These are phyloP conservation scores for Oxygymnocypris stewartii DNA, from an alignment of 2,113 vertebrate genomes.

Conservation along the genomic window DNA sequence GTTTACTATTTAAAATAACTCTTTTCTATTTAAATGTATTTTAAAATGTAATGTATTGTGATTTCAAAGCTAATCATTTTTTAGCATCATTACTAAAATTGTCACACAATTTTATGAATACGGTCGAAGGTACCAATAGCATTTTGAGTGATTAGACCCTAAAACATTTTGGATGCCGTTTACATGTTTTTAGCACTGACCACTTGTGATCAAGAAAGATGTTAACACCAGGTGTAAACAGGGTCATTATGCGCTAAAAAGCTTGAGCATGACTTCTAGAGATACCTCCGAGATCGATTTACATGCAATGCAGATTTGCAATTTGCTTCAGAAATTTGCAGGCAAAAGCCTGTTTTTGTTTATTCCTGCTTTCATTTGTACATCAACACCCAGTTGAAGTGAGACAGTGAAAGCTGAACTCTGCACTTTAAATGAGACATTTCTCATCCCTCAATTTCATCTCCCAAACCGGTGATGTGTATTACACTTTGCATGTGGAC, in stretches of 20 bases:
- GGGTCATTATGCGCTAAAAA: neutral
- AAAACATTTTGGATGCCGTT: neutral
- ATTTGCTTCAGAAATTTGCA: neutral
- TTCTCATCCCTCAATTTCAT: neutral
- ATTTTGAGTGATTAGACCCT: neutral
- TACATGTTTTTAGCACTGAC: neutral
- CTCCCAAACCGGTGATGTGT: neutral
- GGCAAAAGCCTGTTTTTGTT: neutral
- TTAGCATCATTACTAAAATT: too few relatives aligned
- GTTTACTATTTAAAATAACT: too few relatives aligned
- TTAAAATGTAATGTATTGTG: too few relatives aligned
- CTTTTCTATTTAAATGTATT: too few relatives aligned
- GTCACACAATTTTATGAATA: too few relatives aligned
- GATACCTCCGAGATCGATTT: neutral
- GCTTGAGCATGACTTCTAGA: neutral
- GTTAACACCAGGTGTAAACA: neutral
- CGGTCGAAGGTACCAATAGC: neutral
- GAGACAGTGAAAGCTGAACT: neutral
- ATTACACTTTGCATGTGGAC: conserved; percentile 28
- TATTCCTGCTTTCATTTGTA: neutral
- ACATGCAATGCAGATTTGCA: neutral
- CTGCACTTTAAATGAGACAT: neutral
- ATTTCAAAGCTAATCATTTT: too few relatives aligned
- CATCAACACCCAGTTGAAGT: neutral
- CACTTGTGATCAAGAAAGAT: neutral